These are phyloP conservation scores for Odontophorus gujanensis DNA, from an alignment of 2,113 vertebrate species.

Conservation along the genomic window DNA sequence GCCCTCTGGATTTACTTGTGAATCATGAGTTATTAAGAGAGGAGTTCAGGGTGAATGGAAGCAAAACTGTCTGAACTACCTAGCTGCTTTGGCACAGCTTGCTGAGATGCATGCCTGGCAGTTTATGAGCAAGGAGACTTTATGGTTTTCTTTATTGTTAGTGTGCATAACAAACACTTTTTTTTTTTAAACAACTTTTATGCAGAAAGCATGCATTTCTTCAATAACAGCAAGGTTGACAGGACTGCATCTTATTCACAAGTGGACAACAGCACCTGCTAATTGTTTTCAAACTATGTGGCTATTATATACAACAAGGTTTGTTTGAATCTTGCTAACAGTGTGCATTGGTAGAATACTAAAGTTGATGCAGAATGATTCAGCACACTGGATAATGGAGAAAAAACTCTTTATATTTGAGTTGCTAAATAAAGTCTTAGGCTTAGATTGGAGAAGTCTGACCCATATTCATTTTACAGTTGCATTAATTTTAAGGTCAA, in stretches of 20 bases:
- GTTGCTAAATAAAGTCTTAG: conserved; percentile 20
- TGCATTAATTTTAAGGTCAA: conserved; percentile 25
- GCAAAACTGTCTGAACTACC: neutral
- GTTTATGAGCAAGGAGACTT: neutral
- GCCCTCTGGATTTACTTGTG: neutral
- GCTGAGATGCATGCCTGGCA: neutral
- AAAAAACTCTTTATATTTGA: neutral
- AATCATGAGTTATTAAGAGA: neutral
- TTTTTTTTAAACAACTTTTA: neutral
- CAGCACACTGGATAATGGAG: neutral
- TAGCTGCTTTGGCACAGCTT: neutral
- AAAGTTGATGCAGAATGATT: neutral
- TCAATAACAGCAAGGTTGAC: neutral
- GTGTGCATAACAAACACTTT: neutral
- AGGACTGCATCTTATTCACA: neutral
- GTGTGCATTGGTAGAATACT: neutral
- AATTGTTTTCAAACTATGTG: neutral
- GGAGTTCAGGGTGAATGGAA: neutral
- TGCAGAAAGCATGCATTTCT: neutral
- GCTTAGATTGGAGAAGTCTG: neutral
- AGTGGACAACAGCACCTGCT: neutral
- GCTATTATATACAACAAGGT: neutral
- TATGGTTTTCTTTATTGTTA: neutral
- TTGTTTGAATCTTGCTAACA: neutral
- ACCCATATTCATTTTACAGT: neutral